A percentile compares a stretch with the other conserved stretches of the same genome.
phyloP scores from a whole-genome alignment of 92 coral and sea anemone species.

The Paramuricea clavata region DNA sequence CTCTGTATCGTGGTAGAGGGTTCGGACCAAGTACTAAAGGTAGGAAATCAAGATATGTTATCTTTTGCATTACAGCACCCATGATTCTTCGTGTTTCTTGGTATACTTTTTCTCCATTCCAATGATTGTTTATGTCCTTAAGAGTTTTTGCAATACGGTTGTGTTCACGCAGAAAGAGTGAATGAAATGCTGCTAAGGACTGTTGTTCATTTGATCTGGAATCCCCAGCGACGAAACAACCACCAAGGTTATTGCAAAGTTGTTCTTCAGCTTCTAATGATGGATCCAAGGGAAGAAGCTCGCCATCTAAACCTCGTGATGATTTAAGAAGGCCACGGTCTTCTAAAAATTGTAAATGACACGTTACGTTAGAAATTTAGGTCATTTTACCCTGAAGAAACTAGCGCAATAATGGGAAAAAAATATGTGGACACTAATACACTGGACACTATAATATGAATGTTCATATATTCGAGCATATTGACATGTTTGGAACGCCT shows the following conservation, averaged over 20 bases:
- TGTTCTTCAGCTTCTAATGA: not conserved
- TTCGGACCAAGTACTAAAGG: conserved; percentile 30
- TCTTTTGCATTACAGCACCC: conserved; percentile 48
- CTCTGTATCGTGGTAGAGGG: not conserved
- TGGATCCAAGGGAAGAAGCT: conserved; percentile 38
- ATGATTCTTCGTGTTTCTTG: conserved; percentile 43
- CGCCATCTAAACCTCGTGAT: conserved; percentile 13
- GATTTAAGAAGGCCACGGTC: conserved; percentile 13
- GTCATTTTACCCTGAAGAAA: no score
- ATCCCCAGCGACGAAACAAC: conserved; percentile 45
- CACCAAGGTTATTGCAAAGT: conserved; percentile 15
- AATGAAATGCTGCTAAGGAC: conserved; percentile 30
- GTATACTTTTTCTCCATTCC: conserved; percentile 32
- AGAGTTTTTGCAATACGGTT: conserved; percentile 37
- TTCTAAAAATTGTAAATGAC: not conserved
- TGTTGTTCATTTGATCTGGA: conserved; percentile 40
- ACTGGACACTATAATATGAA: no score
- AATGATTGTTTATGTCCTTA: not conserved
- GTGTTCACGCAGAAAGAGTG: conserved; percentile 50
- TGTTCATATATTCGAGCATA: no score
- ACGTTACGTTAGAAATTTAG: no score
- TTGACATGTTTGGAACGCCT: no score
- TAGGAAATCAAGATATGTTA: conserved; percentile 22
- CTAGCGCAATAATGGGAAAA: no score
- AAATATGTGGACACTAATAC: no score